Conservation (phyloP, 2,113 vertebrate species). For the zebrafish (Danio rerio) region DNA sequence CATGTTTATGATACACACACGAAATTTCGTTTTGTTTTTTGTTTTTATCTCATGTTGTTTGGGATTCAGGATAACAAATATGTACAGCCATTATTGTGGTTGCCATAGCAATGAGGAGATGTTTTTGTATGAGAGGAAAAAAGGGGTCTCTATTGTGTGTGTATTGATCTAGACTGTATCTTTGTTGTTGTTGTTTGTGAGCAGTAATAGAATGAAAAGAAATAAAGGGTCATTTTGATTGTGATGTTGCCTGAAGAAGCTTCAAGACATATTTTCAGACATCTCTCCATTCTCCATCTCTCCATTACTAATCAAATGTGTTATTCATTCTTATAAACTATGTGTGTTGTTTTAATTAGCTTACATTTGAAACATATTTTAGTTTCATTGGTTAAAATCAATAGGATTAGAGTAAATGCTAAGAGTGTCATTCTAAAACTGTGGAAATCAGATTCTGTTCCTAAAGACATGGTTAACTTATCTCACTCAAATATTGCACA, state of each 20-base stretch:
- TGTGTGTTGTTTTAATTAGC: not conserved
- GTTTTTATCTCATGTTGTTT: constrained; percentile 1
- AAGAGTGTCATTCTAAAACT: no score
- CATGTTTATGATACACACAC: not conserved
- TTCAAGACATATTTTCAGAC: not conserved
- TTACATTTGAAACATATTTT: no score
- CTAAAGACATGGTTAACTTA: no score
- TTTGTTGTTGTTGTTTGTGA: not conserved
- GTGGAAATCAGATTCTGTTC: no score
- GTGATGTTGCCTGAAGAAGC: not conserved
- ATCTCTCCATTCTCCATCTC: no score
- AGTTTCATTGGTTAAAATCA: no score
- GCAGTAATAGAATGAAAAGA: not conserved
- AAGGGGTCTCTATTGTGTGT: constrained; percentile 22
- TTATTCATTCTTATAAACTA: not conserved
- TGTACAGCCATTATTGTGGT: not conserved
- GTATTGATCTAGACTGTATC: not conserved
- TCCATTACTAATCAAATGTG: not conserved
- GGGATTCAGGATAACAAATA: not conserved
- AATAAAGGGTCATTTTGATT: not conserved
- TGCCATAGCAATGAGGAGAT: constrained; percentile 24
- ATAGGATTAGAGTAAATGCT: no score
- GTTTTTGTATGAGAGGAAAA: constrained; percentile 13
- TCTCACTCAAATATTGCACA: no score
- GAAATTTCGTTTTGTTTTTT: not conserved